Conservation (phyloP, 2,888 invertebrate species). For the Meloe dianella region DNA sequence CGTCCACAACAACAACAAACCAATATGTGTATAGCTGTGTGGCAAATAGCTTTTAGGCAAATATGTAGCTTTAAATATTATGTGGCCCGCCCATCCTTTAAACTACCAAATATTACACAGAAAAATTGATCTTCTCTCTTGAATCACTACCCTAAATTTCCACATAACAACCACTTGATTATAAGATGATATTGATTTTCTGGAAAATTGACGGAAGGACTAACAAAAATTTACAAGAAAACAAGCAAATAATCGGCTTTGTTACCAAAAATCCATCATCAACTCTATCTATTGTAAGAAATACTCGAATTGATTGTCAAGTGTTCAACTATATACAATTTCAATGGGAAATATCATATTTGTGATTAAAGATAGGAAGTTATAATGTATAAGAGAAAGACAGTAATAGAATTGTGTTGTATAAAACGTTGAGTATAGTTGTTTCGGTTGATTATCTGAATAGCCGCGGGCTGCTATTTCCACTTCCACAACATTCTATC, state of each 20-base stretch:
- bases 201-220: not conserved
- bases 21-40: constrained; percentile 59
- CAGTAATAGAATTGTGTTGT: constrained; percentile 38
- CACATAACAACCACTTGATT: constrained; percentile 9
- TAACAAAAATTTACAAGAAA: not conserved
- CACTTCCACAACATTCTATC: not conserved
- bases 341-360: not conserved
- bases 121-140: constrained; percentile 41
- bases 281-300: constrained; percentile 38
- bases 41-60: constrained; percentile 57
- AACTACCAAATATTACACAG: constrained; percentile 51
- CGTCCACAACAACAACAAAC: constrained; percentile 47
- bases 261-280: constrained; percentile 21
- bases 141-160: not conserved
- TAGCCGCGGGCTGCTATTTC: constrained; percentile 36
- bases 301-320: constrained; percentile 45
- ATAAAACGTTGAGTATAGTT: constrained; percentile 38
- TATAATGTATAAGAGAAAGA: constrained; percentile 39
- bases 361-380: not conserved
- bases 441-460: constrained; percentile 44
- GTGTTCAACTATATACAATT: constrained; percentile 22
- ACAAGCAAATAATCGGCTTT: constrained; percentile 13
- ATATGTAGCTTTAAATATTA: constrained; percentile 55
- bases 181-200: not conserved
- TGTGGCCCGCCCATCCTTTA: constrained; percentile 47